Evolutionary conservation across 2,113 vertebrate genomes (phyloP), one percentile per base, ranked within the genome.

Genomic region (Campylomormyrus tamandua): DNA sequence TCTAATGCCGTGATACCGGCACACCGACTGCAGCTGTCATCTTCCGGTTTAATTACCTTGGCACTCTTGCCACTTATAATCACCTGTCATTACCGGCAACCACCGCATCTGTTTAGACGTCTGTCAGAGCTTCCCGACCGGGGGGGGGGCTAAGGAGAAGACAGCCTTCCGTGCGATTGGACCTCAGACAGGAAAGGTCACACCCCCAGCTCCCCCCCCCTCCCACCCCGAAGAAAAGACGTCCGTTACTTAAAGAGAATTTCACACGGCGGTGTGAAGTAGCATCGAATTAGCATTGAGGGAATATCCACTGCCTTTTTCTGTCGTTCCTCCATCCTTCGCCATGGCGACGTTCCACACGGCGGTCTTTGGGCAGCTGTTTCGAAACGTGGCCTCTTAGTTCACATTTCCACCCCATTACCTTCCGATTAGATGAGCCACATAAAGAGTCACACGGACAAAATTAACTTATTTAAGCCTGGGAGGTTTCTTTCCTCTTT

Each of bases 21-120:
- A 93, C 95, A 96, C 97, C 96, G 98, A 99, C 97, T 97, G 97
- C 95, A 97, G 96, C 97, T 98, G 97, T 99, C 98, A 99, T 95
- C 96, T 92, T 92, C 94, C 92, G 95, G 96, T 98, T 97, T 98
- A 99, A 99, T 99, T 98, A 97, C 97, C 96, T 97, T 97, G 97
- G 98, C 97, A 97, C 93, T 93, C 95, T 94, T 87, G 96, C 96
- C 96, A 97, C 97, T 97, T 98, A 97, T 98, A 98, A 99, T 98
- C 98, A 98, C 97, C 97, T 98, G 98, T 97, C 97, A 98, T 98
- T 99, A 98, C 97, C 95, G 94, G 95, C 95, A 95, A 96, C 56
- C 96, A 95, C 93, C 95, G 96, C 97, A 98, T 98, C 97, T 98
- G 97, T 96, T 97, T 97, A 95, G 94, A 95, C 96, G 96, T 97